These are phyloP conservation scores for Sebastes melanostomus DNA, from an alignment of 2,797 vertebrate species.

Conservation along the genomic window DNA sequence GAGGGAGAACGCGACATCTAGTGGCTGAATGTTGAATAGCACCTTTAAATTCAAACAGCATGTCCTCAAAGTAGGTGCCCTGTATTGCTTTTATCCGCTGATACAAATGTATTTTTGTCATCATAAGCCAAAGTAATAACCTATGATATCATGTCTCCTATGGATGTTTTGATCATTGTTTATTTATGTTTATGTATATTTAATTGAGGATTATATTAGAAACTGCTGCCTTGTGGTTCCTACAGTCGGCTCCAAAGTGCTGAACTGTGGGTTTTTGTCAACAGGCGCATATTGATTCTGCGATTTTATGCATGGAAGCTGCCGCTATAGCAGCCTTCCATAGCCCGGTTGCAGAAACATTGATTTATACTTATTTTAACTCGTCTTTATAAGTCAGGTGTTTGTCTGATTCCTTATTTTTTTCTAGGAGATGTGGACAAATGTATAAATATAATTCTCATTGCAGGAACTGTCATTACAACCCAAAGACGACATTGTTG, in stretches of 20 bases:
- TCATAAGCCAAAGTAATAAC: background rate
- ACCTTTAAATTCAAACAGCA: background rate
- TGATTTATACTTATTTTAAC: background rate
- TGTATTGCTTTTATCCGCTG: background rate
- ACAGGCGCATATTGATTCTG: slow-evolving; percentile 77
- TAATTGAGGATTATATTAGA: background rate
- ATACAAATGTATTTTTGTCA: background rate
- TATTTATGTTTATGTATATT: background rate
- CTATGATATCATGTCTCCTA: background rate
- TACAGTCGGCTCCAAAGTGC: slow-evolving; percentile 67
- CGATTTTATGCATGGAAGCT: slow-evolving; percentile 78
- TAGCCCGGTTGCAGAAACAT: slow-evolving; percentile 83
- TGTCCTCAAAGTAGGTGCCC: slow-evolving; percentile 87
- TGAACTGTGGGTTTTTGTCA: slow-evolving; percentile 71
- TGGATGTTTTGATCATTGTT: background rate
- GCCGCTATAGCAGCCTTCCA: slow-evolving; percentile 66
- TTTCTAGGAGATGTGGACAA: background rate
- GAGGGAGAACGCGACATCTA: fast-evolving
- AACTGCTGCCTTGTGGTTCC: slow-evolving; percentile 77
- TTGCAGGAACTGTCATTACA: slow-evolving; percentile 92
- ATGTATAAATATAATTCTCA: background rate
- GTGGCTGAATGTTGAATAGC: no score
- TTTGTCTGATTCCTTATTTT: background rate
- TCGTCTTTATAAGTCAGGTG: background rate
- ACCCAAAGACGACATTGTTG: slow-evolving; percentile 96